Conservation (phyloP, 35 echinoderm and acorn worm genomes). For the Hemicentrotus pulcherrimus region DNA sequence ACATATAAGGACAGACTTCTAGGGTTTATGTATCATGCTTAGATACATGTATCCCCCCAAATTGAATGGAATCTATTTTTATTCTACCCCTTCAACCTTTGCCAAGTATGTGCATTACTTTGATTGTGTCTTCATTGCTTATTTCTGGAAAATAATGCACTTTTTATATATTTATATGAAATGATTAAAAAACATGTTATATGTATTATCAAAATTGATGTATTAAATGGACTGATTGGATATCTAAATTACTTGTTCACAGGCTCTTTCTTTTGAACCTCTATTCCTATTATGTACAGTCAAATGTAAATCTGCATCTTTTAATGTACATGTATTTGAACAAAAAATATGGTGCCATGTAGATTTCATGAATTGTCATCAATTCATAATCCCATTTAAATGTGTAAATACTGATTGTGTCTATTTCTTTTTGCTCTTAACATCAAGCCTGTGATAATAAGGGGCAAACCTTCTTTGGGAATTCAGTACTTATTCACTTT, state of each 20-base stretch:
- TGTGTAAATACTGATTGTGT: no score
- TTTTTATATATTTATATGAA: neutral
- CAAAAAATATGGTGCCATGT: no score
- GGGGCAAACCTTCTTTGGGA: no score
- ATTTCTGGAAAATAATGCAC: neutral
- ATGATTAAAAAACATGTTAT: neutral
- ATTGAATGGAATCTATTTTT: neutral
- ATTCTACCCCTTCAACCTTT: neutral
- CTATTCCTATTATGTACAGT: no score
- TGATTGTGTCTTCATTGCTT: no score
- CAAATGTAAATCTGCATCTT: no score
- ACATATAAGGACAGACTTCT: neutral
- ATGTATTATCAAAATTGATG: neutral
- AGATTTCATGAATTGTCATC: no score
- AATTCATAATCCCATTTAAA: no score
- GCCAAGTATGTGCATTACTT: neutral
- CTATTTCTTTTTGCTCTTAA: no score
- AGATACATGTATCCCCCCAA: neutral
- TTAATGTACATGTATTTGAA: no score
- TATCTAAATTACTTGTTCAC: neutral
- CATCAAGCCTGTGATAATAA: no score
- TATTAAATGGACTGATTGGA: neutral
- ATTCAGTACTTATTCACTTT: no score
- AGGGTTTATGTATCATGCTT: neutral
- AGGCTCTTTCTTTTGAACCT: neutral